Base-by-base conservation (phyloP, 1,140 invertebrate species). In the Euglossa dilemma region DNA sequence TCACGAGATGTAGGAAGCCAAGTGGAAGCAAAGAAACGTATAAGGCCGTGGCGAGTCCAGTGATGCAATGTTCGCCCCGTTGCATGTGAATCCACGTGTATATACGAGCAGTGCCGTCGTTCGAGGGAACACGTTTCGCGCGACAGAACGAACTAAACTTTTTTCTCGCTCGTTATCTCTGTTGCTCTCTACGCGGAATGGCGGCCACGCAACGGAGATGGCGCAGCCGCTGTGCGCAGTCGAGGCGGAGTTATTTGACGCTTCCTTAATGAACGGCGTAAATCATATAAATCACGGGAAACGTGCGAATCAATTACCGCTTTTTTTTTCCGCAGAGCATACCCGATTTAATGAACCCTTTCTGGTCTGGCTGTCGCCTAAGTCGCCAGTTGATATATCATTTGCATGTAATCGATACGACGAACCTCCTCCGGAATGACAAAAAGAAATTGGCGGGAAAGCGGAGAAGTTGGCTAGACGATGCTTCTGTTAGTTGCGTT, bases 1-100 rank as follows among this genome's bases (percentile, higher is more conserved):
- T 90, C 86, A 85, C 73, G 80, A 70, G 82, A 87, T 86, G 83
- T 87, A 90, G 88, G 89, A 90, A 90, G 88, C 88, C 79, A 14
- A 63, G 75, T 73, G 80, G 85, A 25, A 86, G 70, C 77, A 90
- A 86, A 89, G 80, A 85, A 89, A 67, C 84, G 75, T 89, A 89
- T 89, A 89, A 87, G 88, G 88, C 73, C 75, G 87, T 50, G 70
- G 66, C 74, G 56, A 87, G 85, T 79, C 80, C 67, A 69, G 67
- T 89, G 88, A 89, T 89, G 88, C 87, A 89, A 89, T 61, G 77
- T 76, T 74, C 52, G 80, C 88, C 81, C 70, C 79, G 85, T 87
- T 87, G 84, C 81, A 89, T 89, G 81, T 79, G 87, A 89, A 89
- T 89, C 78, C 81, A 47, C 59, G 28, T 28, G 70, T 63, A 70